Base-by-base conservation (phyloP, 92 coral and sea anemone species). In the Virgularia gustaviana region DNA sequence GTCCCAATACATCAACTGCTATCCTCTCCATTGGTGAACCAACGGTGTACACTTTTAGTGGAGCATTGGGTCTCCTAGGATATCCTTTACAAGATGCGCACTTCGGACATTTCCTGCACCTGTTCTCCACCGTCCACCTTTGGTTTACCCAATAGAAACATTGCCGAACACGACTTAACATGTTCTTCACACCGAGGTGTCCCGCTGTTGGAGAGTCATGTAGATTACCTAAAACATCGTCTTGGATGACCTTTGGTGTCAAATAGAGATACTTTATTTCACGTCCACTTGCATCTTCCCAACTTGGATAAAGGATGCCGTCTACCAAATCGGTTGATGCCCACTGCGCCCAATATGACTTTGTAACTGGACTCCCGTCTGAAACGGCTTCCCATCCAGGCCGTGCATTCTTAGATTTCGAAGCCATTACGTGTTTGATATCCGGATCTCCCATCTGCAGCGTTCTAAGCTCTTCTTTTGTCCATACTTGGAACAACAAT, bases 31-130 rank as follows among this genome's bases (percentile, higher is more conserved):
- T 30, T 0, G 20, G 66, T 19, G 43, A 33, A 1, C 43, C 66
- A 33, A 30, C 66, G 20, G 0, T 30, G 45, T 33, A 60, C 43
- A 4, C 1, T 60, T 30, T 12, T 43, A 60, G 18, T 3, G 66
- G 66, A 33, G 44, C 66, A 22, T 62, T 79, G 18, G 65, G 33
- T 45, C 15, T 53, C 33, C 32, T 45, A 15, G 57, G 49, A 16
- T 59, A 54, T 24, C 80, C 80, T 62, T 80, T 80, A 19, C 51
- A 37, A 9, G 83, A 36, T 6, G 77, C 83, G 68, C 83, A 70
- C 12, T 41, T 56, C 61, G 70, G 56, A 35, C 85, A 80, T 5
- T 33, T 80, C 5, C 60, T 28, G 35, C 85, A 80, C 80, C 80
- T 72, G 24, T 80, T 62, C 62, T 63, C 62, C 22, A 65, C 56